phyloP scores from a whole-genome alignment of 2,113 vertebrate genomes.

The Lasiurus cinereus region DNA sequence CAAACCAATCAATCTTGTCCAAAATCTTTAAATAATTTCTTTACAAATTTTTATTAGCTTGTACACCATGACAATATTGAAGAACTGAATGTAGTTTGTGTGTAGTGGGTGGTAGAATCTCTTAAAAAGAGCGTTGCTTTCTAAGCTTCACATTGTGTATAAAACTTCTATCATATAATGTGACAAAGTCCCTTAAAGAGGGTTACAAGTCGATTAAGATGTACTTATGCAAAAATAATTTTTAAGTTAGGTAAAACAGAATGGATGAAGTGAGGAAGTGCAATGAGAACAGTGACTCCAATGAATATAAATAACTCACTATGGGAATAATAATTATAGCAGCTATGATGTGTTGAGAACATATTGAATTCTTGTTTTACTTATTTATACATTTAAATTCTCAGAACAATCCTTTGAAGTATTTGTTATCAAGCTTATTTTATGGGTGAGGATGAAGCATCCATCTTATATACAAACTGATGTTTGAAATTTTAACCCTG shows the following conservation, averaged over 20 bases:
- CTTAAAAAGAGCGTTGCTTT: constrained; percentile 27
- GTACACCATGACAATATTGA: background rate
- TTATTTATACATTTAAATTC: background rate
- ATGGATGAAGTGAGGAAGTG: background rate
- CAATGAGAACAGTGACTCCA: background rate
- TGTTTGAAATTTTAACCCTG: too few species aligned
- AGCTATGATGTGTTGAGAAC: too few species aligned
- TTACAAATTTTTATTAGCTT: background rate
- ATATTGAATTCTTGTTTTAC: background rate
- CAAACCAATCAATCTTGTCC: background rate
- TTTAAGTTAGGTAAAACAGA: constrained; percentile 6
- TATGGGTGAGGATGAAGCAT: background rate
- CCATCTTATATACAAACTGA: too few species aligned
- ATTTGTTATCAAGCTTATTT: background rate
- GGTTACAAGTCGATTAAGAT: constrained; percentile 13
- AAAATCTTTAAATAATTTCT: background rate
- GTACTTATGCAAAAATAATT: constrained; percentile 23
- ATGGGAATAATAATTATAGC: background rate
- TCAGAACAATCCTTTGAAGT: background rate
- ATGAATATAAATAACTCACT: background rate
- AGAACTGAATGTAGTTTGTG: background rate
- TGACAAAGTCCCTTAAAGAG: constrained; percentile 2
- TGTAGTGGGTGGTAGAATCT: background rate
- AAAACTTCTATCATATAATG: constrained; percentile 1
- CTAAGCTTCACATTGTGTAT: background rate